Evolutionary conservation across 1,140 invertebrate species (phyloP).

Genomic region (Bilobella aurantiaca): DNA sequence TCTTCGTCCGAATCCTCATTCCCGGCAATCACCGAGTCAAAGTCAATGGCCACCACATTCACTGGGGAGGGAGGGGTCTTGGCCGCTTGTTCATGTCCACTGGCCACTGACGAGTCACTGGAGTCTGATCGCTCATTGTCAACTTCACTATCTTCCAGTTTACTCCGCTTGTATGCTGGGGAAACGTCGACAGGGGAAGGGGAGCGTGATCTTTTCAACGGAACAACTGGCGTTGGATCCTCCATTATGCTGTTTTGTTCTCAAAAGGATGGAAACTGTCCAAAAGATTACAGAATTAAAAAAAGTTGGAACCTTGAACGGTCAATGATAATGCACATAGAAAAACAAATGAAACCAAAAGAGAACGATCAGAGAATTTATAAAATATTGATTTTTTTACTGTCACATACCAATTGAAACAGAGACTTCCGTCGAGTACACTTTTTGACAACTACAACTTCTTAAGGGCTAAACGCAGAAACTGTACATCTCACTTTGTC

Average conservation of each 20-base stretch:
- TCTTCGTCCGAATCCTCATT: not conserved
- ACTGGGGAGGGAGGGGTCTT: not conserved
- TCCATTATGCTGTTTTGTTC: not conserved
- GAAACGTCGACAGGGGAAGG: not conserved
- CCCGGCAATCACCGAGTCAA: not conserved
- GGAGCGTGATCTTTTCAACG: not conserved
- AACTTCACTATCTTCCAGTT: not conserved
- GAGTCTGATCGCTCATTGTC: too few relatives aligned
- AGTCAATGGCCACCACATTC: not conserved
- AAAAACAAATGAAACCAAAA: conserved; percentile 7
- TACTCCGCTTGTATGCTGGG: not conserved
- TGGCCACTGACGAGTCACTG: too few relatives aligned
- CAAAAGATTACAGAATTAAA: too few relatives aligned
- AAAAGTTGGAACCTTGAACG: not conserved
- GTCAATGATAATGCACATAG: not conserved
- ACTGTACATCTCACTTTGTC: too few relatives aligned
- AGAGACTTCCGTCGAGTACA: too few relatives aligned
- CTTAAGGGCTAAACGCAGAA: too few relatives aligned
- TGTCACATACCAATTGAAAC: not conserved
- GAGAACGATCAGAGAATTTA: too few relatives aligned
- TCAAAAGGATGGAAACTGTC: too few relatives aligned
- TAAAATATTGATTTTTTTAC: not conserved
- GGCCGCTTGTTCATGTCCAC: not conserved
- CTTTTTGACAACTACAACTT: not conserved
- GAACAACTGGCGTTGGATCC: not conserved